Percentiles rank a stretch among this genome's conserved stretches.
Conservation (phyloP, 2,888 invertebrate genomes). For the Tetramorium bicarinatum region DNA sequence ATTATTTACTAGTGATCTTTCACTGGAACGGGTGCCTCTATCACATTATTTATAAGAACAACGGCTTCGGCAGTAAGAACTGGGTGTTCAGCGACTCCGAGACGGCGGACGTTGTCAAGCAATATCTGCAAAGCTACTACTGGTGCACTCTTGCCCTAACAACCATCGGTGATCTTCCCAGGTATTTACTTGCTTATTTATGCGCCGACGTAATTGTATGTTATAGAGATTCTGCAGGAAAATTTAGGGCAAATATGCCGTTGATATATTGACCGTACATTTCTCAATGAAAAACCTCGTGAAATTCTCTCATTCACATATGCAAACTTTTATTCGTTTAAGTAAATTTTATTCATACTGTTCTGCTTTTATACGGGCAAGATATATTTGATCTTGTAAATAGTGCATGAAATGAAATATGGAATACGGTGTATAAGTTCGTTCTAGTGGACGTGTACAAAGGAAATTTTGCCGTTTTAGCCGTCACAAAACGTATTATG, state of each 20-base stretch:
- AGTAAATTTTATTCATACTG: slow-evolving; percentile 8
- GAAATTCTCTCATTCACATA: slow-evolving; percentile 8
- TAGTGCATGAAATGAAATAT: slow-evolving; percentile 26
- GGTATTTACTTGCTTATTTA: slow-evolving; percentile 73
- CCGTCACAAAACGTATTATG: background rate
- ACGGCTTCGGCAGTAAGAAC: slow-evolving; percentile 97
- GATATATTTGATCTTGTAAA: slow-evolving; percentile 1
- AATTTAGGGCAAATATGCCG: background rate
- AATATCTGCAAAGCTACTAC: slow-evolving; percentile 99
- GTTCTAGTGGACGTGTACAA: background rate
- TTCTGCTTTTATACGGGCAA: background rate
- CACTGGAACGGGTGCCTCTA: slow-evolving; percentile 99
- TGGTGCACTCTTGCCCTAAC: slow-evolving; percentile 99
- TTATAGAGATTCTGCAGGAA: background rate
- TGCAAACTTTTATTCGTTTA: slow-evolving; percentile 31
- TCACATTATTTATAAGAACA: slow-evolving; percentile 98
- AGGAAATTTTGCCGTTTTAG: slow-evolving; percentile 10
- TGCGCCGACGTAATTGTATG: background rate
- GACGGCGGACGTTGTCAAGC: slow-evolving; percentile 95
- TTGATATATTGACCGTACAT: background rate
- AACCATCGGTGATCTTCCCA: slow-evolving; percentile 92
- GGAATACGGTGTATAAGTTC: background rate
- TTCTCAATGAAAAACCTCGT: background rate
- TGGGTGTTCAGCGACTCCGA: slow-evolving; percentile 96
- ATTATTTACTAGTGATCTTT: slow-evolving; percentile 98